A percentile compares a stretch with the other conserved stretches of the same genome.
phyloP scores from a whole-genome alignment of 2,888 invertebrate genomes.

The Lasioglossum villosulum region DNA sequence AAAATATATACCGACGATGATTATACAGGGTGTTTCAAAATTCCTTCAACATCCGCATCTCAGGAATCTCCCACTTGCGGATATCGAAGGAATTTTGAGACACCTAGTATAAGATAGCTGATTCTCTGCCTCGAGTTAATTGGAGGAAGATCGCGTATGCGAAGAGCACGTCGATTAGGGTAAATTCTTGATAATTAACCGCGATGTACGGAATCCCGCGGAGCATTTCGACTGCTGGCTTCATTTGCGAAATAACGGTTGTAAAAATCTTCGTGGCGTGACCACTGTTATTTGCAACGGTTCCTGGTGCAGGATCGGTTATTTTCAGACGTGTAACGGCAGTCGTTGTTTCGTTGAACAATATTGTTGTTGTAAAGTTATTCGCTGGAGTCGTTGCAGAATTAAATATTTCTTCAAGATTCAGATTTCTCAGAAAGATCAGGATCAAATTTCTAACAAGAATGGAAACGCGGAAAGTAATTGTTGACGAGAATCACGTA shows the following conservation, averaged over 20 bases:
- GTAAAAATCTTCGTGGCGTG: conserved; percentile 65
- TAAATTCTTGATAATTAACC: conserved; percentile 30
- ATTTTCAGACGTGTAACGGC: conserved; percentile 5
- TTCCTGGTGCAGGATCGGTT: conserved; percentile 49
- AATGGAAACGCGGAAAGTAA: too few relatives aligned
- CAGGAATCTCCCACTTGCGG: too few relatives aligned
- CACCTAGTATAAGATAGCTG: conserved; percentile 37
- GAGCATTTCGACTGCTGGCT: conserved; percentile 45
- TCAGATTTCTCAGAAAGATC: too few relatives aligned
- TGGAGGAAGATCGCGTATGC: not conserved
- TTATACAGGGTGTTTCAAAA: too few relatives aligned
- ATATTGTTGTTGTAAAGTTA: not conserved
- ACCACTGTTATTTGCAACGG: conserved; percentile 61
- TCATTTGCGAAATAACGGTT: conserved; percentile 68
- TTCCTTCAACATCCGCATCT: too few relatives aligned
- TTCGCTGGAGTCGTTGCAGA: not conserved
- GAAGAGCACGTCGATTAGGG: not conserved
- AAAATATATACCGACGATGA: too few relatives aligned
- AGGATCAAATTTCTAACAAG: too few relatives aligned
- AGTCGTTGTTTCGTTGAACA: conserved; percentile 19
- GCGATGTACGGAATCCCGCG: conserved; percentile 22
- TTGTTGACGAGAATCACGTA: too few relatives aligned
- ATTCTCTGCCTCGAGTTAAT: conserved; percentile 22
- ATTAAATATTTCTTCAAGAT: too few relatives aligned
- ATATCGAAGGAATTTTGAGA: too few relatives aligned